phyloP scores from a whole-genome alignment of 2,113 vertebrate species.

The Psilopogon haemacephalus region DNA sequence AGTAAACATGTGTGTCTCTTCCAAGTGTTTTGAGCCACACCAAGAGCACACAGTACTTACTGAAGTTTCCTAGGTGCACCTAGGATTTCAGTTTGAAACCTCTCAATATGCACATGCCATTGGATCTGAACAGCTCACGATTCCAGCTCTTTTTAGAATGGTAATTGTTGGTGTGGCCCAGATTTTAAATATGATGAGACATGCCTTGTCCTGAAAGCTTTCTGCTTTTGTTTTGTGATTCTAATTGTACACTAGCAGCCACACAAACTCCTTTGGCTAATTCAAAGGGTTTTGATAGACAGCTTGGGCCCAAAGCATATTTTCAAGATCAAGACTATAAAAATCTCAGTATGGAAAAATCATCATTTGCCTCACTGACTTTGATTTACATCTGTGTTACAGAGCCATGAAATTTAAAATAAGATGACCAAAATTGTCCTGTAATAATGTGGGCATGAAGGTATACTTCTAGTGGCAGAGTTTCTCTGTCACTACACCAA shows the following conservation, averaged over 20 bases:
- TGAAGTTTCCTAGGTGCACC: background rate
- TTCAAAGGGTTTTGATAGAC: background rate
- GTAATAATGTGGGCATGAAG: slow-evolving; percentile 53
- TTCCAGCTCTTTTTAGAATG: background rate
- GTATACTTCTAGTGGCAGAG: background rate
- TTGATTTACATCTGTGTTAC: slow-evolving; percentile 66
- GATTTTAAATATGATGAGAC: background rate
- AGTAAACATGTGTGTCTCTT: accelerated
- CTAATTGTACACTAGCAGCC: background rate
- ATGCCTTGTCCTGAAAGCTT: background rate
- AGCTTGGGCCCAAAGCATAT: slow-evolving; percentile 2
- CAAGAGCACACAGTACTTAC: background rate
- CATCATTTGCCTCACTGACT: slow-evolving; percentile 56
- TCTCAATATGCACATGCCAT: background rate
- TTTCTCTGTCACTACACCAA: slow-evolving; percentile 28
- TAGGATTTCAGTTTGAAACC: background rate
- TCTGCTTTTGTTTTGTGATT: slow-evolving; percentile 20
- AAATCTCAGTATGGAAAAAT: slow-evolving; percentile 49
- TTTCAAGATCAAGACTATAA: slow-evolving; percentile 52
- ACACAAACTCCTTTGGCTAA: slow-evolving; percentile 13
- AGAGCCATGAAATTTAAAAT: slow-evolving; percentile 59
- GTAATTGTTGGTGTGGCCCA: background rate
- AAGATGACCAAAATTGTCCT: slow-evolving; percentile 56
- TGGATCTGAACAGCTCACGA: background rate
- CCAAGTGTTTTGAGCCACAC: background rate